Evolutionary conservation across 2,888 invertebrate species (phyloP), one percentile per base, ranked within the genome.

Genomic region (Phyto melanocephala): DNA sequence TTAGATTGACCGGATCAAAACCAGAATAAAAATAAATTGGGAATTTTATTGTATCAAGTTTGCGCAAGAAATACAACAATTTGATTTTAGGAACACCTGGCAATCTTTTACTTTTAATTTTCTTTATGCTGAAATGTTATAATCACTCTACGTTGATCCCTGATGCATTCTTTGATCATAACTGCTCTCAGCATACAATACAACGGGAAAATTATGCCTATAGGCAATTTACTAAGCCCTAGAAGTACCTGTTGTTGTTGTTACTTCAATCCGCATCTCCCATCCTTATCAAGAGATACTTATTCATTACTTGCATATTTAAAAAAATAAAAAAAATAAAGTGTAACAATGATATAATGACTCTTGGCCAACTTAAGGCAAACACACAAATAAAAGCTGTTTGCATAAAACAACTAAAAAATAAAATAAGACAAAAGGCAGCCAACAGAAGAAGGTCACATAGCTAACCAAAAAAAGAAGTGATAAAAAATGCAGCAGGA

Each of bases 361-460:
- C 74, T 67, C 22, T 54, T 62, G 65, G 81, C 56, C 72, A 80
- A 37, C 42, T 71, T 35, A 11, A 33, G 45, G 42, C 40, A 74
- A 56, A n/a, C n/a, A 71, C 35, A 28, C 2, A 42, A 28, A 24
- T 5, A 40, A 60, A 52, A 52, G n/a, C n/a, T n/a, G 52, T 17
- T 22, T 11, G 47, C 20, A 50, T 8, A 50, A 13, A 28, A 60
- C 0, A 37, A 35, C n/a, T n/a, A n/a, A n/a, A 28, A 60, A 28
- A 28, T 17, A 47, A 33, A 50, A 13, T 70, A 54, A 52, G n/a
- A n/a, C n/a, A 54, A 35, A 70, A 68, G 17, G 42, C 37, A 42
- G 54, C 47, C 60, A 52, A 70, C 35, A 78, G 63, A 84, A 84
- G 84, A 84, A 84, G 83, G 83, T 84, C 84, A 84, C 83, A 83